Evolutionary conservation across 2,113 vertebrate species (phyloP), one percentile per base, ranked within the genome.

Genomic region (Uropsilus gracilis): DNA sequence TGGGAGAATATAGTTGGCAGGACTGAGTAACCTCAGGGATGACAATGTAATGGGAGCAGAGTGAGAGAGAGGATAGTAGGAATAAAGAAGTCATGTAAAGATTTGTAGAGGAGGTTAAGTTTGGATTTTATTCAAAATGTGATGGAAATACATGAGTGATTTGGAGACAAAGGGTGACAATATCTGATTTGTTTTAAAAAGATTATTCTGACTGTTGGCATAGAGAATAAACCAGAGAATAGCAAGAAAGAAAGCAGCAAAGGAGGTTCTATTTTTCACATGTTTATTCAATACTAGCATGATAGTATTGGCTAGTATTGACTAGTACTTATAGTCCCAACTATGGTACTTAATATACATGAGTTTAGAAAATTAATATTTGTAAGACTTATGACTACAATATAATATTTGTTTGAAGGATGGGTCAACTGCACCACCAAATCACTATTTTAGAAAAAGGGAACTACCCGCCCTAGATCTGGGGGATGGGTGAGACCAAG

Each of bases 141-240:
- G 32, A 61, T 80, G 66, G 32, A 85, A 63, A 92, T 30, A 48
- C 44, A 37, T 78, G 6, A 89, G 42, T 50, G 42, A 50, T 53
- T 85, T 72, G n/a, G 72, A 80, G n/a, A 32, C 71, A 39, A 44
- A 63, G 16, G 22, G 20, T 88, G 78, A 95, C n/a, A 63, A 46
- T 28, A 75, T 75, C 34, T 92, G 39, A 89, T 89, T 85, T 89
- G 28, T 69, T 92, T 80, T 78, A 32, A 83, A 78, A 80, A 89
- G 78, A 73, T 75, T 34, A 42, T 73, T 50, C 18, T 76, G 72
- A 44, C 39, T 94, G 50, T 39, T 83, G 48, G 32, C 37, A 66
- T 4, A 78, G 28, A 71, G 72, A 86, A 26, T n/a, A 80, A 61
- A 30, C 59, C 12, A 17, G 28, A 61, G 59, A 61, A 61, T 26